Conservation (phyloP, 2,113 vertebrate genomes). For the Reinhardtius hippoglossoides region DNA sequence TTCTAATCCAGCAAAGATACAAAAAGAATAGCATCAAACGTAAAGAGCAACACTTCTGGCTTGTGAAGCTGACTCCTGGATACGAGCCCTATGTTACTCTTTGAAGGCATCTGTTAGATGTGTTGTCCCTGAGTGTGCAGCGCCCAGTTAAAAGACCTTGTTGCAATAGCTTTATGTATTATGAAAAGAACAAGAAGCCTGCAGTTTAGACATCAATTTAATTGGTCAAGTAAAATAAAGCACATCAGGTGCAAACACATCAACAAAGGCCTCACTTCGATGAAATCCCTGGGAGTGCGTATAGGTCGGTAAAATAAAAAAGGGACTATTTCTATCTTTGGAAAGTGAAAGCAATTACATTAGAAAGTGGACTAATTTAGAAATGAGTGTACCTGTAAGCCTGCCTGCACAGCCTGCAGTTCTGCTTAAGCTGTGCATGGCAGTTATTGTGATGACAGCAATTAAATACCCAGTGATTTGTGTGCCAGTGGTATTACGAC, state of each 20-base stretch:
- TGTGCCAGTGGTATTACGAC: conserved; percentile 68
- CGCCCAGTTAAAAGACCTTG: too few species aligned
- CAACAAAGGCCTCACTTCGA: conserved; percentile 18
- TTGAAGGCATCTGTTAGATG: conserved; percentile 1
- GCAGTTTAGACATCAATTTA: conserved; percentile 33
- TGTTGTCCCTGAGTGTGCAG: background rate
- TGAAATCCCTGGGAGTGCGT: conserved; percentile 32
- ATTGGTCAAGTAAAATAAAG: conserved; percentile 19
- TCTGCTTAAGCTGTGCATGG: conserved; percentile 67
- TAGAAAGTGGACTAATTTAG: conserved; percentile 72
- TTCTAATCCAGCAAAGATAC: background rate
- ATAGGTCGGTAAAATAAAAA: conserved; percentile 40
- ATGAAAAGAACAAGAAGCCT: background rate
- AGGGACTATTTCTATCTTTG: conserved; percentile 58
- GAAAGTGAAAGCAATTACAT: conserved; percentile 72
- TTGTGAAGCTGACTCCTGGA: background rate
- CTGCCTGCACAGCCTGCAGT: conserved; percentile 54
- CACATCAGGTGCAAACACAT: conserved; percentile 27
- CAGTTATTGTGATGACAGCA: conserved; percentile 73
- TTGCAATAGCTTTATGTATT: too few species aligned
- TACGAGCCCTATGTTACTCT: background rate
- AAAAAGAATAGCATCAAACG: background rate
- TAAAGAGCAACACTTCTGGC: background rate
- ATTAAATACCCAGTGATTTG: conserved; percentile 77
- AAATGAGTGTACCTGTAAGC: conserved; percentile 74